These are phyloP conservation scores for Phragmatobia fuliginosa DNA, from an alignment of 2,888 invertebrate genomes.

Conservation along the genomic window DNA sequence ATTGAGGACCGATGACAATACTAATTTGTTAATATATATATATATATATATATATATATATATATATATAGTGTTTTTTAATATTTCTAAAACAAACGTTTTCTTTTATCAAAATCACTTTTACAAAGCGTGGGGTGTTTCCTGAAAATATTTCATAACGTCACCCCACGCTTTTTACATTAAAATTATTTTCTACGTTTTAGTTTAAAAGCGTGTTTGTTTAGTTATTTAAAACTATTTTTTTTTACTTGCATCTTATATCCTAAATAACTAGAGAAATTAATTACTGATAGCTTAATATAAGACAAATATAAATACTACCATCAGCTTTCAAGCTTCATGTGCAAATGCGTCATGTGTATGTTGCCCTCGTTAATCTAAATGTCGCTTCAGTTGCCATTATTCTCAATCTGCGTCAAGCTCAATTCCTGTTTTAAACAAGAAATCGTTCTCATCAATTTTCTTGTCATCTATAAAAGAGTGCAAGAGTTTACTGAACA, in stretches of 20 bases:
- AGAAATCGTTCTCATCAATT: constrained; percentile 41
- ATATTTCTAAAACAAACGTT: no score
- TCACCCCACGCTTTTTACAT: no score
- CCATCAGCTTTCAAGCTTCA: background rate
- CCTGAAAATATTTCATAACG: no score
- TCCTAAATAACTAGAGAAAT: background rate
- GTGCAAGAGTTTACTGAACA: constrained; percentile 34
- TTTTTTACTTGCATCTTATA: no score
- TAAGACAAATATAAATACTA: background rate
- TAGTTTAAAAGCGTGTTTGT: no score
- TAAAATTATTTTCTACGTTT: no score
- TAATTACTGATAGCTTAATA: background rate
- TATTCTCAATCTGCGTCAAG: constrained; percentile 23
- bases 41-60: no score
- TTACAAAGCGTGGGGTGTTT: no score
- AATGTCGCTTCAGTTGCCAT: constrained; percentile 22
- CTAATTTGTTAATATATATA: no score
- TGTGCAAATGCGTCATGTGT: background rate
- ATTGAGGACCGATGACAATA: no score
- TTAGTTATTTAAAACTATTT: background rate
- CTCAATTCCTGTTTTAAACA: constrained; percentile 26
- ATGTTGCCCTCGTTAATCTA: constrained; percentile 9
- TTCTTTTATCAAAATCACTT: no score
- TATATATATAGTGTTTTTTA: no score
- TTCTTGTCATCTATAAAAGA: constrained; percentile 33